A percentile compares a stretch with the other conserved stretches of the same genome.
Evolutionary conservation across 2,797 vertebrate genomes (phyloP).

Genomic region (Peromyscus eremicus): DNA sequence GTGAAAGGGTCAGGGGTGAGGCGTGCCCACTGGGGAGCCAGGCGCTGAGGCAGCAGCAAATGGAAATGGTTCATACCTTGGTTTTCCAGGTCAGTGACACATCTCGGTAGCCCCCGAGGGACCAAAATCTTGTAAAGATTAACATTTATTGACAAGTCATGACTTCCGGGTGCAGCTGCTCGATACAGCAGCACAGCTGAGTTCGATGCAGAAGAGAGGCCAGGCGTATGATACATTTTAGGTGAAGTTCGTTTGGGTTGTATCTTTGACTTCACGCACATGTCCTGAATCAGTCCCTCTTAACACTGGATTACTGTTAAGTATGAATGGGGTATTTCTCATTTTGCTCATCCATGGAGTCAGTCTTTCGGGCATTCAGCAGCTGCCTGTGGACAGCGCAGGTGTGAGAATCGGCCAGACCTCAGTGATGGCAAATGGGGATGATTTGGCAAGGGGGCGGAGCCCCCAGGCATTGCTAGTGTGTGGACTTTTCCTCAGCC

Average conservation of each 20-base stretch:
- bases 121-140: not conserved
- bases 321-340: not conserved
- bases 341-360: not conserved
- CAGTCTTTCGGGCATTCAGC: too few species aligned
- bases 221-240: fast-evolving
- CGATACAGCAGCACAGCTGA: fast-evolving
- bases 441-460: not conserved
- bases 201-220: not conserved
- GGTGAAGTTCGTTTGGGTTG: not conserved
- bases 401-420: not conserved
- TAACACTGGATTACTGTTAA: not conserved
- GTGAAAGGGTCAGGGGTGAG: not conserved
- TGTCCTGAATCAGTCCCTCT: not conserved
- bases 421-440: not conserved
- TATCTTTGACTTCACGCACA: not conserved
- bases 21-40: not conserved
- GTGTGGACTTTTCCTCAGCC: not conserved
- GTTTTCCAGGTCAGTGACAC: not conserved
- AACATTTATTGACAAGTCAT: not conserved
- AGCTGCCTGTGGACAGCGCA: fast-evolving
- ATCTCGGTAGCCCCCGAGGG: not conserved
- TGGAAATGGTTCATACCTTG: too few species aligned
- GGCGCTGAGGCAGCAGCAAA: not conserved
- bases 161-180: fast-evolving
- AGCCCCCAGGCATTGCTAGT: not conserved